These are phyloP conservation scores for Acanthochromis polyacanthus DNA, from an alignment of 2,113 vertebrate genomes.

Conservation along the genomic window DNA sequence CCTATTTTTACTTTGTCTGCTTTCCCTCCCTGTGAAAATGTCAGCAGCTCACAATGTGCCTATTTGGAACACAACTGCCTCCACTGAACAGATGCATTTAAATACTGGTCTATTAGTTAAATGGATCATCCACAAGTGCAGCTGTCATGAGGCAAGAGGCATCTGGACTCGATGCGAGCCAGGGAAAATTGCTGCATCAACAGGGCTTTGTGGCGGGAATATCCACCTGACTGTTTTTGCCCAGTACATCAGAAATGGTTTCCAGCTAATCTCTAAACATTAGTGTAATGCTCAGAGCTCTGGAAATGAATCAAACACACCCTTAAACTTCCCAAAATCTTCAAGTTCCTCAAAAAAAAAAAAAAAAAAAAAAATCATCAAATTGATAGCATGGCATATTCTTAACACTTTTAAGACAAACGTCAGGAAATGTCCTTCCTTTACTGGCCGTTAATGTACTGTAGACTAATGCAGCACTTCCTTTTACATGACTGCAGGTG, in stretches of 20 bases:
- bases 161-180: conserved; percentile 72
- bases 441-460: conserved; percentile 4
- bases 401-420: not conserved
- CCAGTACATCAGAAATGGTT: conserved; percentile 22
- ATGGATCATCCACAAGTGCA: conserved; percentile 82
- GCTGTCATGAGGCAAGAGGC: conserved; percentile 77
- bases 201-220: conserved; percentile 35
- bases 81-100: conserved; percentile 81
- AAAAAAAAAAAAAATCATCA: not conserved
- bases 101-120: conserved; percentile 82
- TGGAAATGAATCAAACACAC: not conserved
- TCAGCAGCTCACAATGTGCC: conserved; percentile 70
- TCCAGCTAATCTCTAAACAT: conserved; percentile 10
- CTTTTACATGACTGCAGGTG: not conserved
- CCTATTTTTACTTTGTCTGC: conserved; percentile 77
- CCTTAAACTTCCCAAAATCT: not conserved
- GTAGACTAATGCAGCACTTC: not conserved
- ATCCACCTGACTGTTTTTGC: conserved; percentile 40
- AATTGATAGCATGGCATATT: not conserved
- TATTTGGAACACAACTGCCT: conserved; percentile 66
- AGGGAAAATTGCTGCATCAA: conserved; percentile 66
- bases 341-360: not conserved
- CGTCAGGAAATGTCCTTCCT: not conserved
- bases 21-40: conserved; percentile 77
- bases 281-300: not conserved